phyloP scores from a whole-genome alignment of 2,113 vertebrate genomes.

The Psilopsiagon aurifrons region DNA sequence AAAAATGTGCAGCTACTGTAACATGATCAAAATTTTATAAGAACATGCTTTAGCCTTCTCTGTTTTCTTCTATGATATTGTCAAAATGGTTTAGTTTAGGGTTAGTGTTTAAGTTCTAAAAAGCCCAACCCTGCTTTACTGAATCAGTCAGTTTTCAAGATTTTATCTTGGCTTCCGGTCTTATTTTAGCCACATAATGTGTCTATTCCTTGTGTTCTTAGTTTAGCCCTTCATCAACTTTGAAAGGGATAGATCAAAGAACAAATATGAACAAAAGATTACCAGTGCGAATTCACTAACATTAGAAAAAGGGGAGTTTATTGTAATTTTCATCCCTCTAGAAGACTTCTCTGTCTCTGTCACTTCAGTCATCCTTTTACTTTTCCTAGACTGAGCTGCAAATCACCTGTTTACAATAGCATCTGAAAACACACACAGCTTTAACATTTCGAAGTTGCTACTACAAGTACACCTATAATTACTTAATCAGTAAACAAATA shows the following conservation, averaged over 20 bases:
- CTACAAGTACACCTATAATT: background rate
- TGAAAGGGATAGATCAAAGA: background rate
- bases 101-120: constrained; percentile 7
- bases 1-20: background rate
- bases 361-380: background rate
- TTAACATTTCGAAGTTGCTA: background rate
- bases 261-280: background rate
- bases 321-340: background rate
- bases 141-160: constrained; percentile 22
- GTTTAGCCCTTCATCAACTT: background rate
- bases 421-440: background rate
- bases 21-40: background rate
- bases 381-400: background rate
- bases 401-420: background rate
- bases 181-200: background rate
- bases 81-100: constrained; percentile 59
- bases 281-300: background rate
- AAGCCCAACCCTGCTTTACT: background rate
- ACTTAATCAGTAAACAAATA: constrained; percentile 8
- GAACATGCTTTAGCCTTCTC: background rate
- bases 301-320: background rate
- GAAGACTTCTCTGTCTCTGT: background rate
- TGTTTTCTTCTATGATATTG: constrained; percentile 9
- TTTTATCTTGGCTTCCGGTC: background rate
- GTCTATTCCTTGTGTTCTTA: background rate